These are phyloP conservation scores for Leptatherina wallacei DNA, from an alignment of 2,797 vertebrate genomes.

Conservation along the genomic window DNA sequence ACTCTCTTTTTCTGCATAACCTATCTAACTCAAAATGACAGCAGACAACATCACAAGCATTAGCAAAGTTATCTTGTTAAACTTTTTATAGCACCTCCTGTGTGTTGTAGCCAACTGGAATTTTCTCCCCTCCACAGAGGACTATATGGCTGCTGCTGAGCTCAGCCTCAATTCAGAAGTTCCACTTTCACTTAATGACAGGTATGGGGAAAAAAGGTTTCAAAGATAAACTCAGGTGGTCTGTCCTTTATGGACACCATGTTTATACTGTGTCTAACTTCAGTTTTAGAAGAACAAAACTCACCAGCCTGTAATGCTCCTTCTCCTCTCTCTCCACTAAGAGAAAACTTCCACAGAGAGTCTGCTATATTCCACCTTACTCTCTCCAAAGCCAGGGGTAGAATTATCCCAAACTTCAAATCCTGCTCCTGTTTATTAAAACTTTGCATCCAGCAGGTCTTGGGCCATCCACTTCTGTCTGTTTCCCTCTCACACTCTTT, in stretches of 20 bases:
- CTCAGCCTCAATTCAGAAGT: conserved; percentile 49
- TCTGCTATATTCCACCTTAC: conserved; percentile 77
- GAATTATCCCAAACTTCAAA: conserved; percentile 75
- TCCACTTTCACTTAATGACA: conserved; percentile 71
- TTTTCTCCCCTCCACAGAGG: conserved; percentile 22
- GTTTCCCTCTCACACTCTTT: conserved; percentile 79
- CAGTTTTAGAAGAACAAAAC: conserved; percentile 48
- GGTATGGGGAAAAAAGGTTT: conserved; percentile 38
- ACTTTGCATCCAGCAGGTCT: conserved; percentile 76
- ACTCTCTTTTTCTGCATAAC: conserved; percentile 23
- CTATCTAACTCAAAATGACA: conserved; percentile 9
- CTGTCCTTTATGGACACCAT: conserved; percentile 14
- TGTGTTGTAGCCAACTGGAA: conserved; percentile 38
- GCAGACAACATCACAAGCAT: conserved; percentile 29
- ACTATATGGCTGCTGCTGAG: conserved; percentile 42
- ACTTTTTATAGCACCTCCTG: conserved; percentile 23
- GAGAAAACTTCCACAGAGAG: conserved; percentile 61
- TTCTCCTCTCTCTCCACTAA: conserved; percentile 50
- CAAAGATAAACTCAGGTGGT: conserved; percentile 4
- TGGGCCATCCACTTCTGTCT: conserved; percentile 74
- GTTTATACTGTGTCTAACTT: conserved; percentile 37
- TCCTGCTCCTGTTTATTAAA: conserved; percentile 65
- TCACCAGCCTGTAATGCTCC: conserved; percentile 68
- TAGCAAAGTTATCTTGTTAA: conserved; percentile 19
- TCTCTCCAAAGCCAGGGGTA: conserved; percentile 45